Percentiles rank a stretch among this genome's conserved stretches.
Evolutionary conservation across 2,113 vertebrate genomes (phyloP).

Genomic region (Isurus oxyrinchus): DNA sequence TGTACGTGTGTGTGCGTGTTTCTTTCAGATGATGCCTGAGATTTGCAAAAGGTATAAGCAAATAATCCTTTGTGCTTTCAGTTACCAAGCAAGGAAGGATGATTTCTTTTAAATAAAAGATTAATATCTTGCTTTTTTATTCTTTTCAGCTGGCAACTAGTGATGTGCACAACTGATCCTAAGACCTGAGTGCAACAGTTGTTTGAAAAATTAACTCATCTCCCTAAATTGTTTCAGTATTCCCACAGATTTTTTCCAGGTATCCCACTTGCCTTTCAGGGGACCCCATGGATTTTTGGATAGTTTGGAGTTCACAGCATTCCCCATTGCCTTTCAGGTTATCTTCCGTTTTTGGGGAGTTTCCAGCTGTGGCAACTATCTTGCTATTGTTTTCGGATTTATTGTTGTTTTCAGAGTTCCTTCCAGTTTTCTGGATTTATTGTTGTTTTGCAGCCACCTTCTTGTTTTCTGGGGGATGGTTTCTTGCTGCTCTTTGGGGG

Average conservation of each 20-base stretch:
- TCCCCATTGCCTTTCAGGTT: not conserved
- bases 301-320: not conserved
- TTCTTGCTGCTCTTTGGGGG: too few species aligned
- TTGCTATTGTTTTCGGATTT: not conserved
- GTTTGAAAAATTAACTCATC: not conserved
- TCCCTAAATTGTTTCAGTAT: not conserved
- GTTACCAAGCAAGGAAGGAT: not conserved
- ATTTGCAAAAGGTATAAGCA: constrained; percentile 43
- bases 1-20: constrained; percentile 49
- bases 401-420: too few species aligned
- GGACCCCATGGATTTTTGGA: not conserved
- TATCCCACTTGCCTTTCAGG: not conserved
- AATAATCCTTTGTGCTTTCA: not conserved
- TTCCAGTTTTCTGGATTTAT: too few species aligned
- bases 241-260: not conserved
- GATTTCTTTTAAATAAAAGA: not conserved
- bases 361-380: not conserved
- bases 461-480: too few species aligned
- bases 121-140: not conserved
- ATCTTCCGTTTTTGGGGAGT: not conserved
- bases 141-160: not conserved
- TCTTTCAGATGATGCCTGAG: constrained; percentile 51
- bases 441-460: too few species aligned
- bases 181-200: not conserved
- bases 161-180: not conserved